Base-by-base conservation (phyloP, 2,797 vertebrate genomes). In the Carduelis carduelis region DNA sequence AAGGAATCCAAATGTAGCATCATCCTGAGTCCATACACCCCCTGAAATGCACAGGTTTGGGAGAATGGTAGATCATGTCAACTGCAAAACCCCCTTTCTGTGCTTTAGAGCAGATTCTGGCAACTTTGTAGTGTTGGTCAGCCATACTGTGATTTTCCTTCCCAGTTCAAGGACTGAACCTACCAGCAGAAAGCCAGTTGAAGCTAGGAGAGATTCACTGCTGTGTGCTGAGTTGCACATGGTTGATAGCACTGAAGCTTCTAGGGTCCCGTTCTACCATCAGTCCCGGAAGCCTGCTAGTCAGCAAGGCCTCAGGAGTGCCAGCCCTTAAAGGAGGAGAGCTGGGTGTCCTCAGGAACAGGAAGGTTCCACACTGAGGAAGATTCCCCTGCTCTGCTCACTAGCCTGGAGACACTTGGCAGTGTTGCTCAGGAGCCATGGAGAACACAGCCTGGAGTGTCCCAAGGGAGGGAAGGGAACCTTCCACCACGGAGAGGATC, bases 351-450 rank as follows among this genome's bases (percentile, higher is more conserved):
- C 39, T 27, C 15, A 39, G 66, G 66, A 79, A 2, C 5, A 66
- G 49, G 35, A 35, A 35, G 35, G 35, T 35, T 57, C 41, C 8
- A 12, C 0, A 0, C 0, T 56, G 53, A 30, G 32, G 16, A 64
- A 53, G 24, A 24, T 28, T 72, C 34, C 17, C 12, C 18, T 11
- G 28, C 57, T 46, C 26, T 34, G 37, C 16, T 77, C 35, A 9
- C 11, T 9, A 57, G 37, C 52, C 56, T 82, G 82, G 56, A 80
- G 35, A 44, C 26, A 23, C 68, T 53, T 63, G 23, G 39, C 68
- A 50, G 11, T 28, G 44, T 22, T 5, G 14, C 21, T 86, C 46
- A 59, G 57, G 12, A 85, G 83, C 91, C 72, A 17, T 6, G 56
- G 43, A 53, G 70, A 93, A 10, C 13, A 88, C 34, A 7, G 22